Evolutionary conservation across 2,113 vertebrate genomes (phyloP).

Genomic region (Pluvianellus socialis): DNA sequence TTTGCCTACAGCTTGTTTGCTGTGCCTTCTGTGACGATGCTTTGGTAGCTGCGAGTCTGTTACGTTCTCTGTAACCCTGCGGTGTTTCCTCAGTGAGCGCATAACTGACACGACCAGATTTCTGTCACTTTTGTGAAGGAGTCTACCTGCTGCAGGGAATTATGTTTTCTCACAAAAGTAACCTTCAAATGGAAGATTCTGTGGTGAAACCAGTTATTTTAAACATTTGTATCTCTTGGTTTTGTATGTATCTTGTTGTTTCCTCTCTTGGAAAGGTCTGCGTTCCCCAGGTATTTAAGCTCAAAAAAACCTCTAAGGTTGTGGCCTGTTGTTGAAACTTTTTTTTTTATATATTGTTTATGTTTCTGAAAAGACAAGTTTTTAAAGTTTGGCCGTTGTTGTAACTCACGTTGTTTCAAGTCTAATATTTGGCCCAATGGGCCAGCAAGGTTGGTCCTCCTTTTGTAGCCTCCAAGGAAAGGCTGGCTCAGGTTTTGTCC

Average conservation of each 20-base stretch:
- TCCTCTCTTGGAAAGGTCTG: background rate
- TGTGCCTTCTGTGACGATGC: background rate
- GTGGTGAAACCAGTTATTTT: background rate
- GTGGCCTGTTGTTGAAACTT: background rate
- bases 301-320: background rate
- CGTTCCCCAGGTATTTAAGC: background rate
- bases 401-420: background rate
- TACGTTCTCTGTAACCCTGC: background rate
- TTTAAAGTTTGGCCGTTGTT: background rate
- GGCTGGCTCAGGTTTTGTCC: background rate
- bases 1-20: background rate
- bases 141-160: background rate
- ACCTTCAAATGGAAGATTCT: background rate
- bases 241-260: background rate
- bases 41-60: background rate
- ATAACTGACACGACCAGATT: background rate
- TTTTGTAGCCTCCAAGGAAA: background rate
- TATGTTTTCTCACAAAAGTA: background rate
- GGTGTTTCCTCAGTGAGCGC: background rate
- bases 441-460: background rate
- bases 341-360: conserved; percentile 13
- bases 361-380: background rate
- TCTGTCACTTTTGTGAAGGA: background rate
- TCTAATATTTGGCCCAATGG: conserved; percentile 23
- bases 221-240: background rate